These are phyloP conservation scores for Temnothorax rugatulus DNA, from an alignment of 2,888 invertebrate genomes.

Conservation along the genomic window DNA sequence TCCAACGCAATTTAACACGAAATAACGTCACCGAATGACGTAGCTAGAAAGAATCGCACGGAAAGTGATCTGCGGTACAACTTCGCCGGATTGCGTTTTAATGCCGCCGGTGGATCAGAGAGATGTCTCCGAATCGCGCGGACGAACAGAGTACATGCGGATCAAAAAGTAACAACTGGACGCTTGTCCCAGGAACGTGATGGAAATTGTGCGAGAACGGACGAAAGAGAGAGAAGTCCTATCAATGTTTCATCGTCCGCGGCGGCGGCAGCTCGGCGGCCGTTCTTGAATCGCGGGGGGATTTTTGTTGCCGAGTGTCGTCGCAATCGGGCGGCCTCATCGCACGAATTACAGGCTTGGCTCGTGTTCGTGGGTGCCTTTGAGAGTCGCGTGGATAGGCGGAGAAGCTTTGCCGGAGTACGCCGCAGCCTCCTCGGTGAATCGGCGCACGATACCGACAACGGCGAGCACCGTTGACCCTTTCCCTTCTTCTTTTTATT, in stretches of 20 bases:
- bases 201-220: slow-evolving; percentile 33
- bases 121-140: slow-evolving; percentile 20
- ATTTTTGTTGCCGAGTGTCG: slow-evolving; percentile 84
- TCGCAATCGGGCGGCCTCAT: slow-evolving; percentile 86
- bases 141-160: slow-evolving; percentile 16
- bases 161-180: slow-evolving; percentile 24
- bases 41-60: not conserved
- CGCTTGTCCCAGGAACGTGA: not conserved
- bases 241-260: slow-evolving; percentile 68
- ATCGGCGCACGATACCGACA: slow-evolving; percentile 57
- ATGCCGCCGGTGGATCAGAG: slow-evolving; percentile 17
- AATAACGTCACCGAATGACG: not conserved
- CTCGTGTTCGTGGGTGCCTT: slow-evolving; percentile 80
- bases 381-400: slow-evolving; percentile 86
- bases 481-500: not conserved
- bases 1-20: not conserved
- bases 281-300: slow-evolving; percentile 79
- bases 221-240: slow-evolving; percentile 59
- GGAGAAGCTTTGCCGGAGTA: slow-evolving; percentile 76
- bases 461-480: not conserved
- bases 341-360: slow-evolving; percentile 85
- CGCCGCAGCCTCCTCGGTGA: slow-evolving; percentile 66
- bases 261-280: slow-evolving; percentile 68
- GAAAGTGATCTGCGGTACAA: not conserved
- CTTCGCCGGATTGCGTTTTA: slow-evolving; percentile 15